phyloP scores from a whole-genome alignment of 1,140 invertebrate genomes.

The Berghia stephanieae region DNA sequence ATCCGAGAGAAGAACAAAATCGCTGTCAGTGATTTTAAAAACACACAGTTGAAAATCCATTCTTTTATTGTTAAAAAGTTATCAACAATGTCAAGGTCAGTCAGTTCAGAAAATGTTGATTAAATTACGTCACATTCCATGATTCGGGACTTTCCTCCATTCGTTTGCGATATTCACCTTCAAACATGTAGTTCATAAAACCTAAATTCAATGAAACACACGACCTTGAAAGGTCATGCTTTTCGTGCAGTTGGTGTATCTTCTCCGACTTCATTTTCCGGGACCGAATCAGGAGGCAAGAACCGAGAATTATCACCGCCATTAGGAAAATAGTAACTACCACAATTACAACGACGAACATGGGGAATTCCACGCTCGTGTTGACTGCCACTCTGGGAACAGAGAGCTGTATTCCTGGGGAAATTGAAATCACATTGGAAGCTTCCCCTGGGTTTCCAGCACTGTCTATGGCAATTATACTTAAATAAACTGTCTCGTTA shows the following conservation, averaged over 20 bases:
- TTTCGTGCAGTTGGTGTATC: background rate
- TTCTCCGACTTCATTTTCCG: conserved; percentile 16
- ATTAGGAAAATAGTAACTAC: conserved; percentile 18
- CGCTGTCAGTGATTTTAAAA: no score
- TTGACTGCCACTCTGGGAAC: conserved; percentile 19
- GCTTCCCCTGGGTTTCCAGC: conserved; percentile 31
- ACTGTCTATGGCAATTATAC: conserved; percentile 31
- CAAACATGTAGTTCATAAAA: conserved; percentile 41
- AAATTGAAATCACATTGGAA: conserved; percentile 41
- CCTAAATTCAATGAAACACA: background rate
- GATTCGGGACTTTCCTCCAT: conserved; percentile 30
- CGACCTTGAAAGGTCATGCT: background rate
- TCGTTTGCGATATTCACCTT: conserved; percentile 38
- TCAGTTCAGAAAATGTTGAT: no score
- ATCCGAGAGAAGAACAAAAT: no score
- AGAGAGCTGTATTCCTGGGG: conserved; percentile 23
- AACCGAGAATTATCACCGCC: conserved; percentile 23
- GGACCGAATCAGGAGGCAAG: conserved; percentile 12
- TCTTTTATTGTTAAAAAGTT: no score
- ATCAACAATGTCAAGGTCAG: no score
- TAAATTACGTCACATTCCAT: no score
- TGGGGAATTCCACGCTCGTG: background rate
- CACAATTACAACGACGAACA: conserved; percentile 31
- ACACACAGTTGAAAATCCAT: no score
- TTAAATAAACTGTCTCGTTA: conserved; percentile 34